Percentiles rank a stretch among this genome's conserved stretches.
These are phyloP conservation scores for Hyles euphorbiae DNA, from an alignment of 1,140 invertebrate species.

Conservation along the genomic window DNA sequence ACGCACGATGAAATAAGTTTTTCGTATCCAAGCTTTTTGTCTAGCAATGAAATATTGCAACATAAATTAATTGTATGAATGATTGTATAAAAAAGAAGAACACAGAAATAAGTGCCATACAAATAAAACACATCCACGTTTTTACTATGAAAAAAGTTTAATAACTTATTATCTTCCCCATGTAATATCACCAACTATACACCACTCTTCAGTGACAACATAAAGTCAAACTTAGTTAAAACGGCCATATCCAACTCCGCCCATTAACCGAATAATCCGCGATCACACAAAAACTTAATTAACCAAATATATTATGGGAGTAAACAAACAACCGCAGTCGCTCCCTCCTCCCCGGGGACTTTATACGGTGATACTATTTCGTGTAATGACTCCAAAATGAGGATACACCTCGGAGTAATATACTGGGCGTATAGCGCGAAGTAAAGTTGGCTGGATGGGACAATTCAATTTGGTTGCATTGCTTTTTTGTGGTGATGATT, in stretches of 20 bases:
- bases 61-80: too few relatives aligned
- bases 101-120: too few relatives aligned
- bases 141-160: too few relatives aligned
- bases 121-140: too few relatives aligned
- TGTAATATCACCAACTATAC: too few relatives aligned
- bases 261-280: slow-evolving; percentile 38
- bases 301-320: slow-evolving; percentile 66
- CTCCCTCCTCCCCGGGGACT: slow-evolving; percentile 53
- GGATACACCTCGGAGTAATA: slow-evolving; percentile 58
- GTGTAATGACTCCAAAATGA: slow-evolving; percentile 74
- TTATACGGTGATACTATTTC: slow-evolving; percentile 69
- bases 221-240: too few relatives aligned
- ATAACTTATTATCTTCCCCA: too few relatives aligned
- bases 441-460: slow-evolving; percentile 17
- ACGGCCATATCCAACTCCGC: slow-evolving; percentile 13
- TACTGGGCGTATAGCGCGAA: slow-evolving; percentile 26
- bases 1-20: too few relatives aligned
- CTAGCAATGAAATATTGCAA: too few relatives aligned
- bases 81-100: too few relatives aligned
- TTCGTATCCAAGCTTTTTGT: too few relatives aligned
- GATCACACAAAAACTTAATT: slow-evolving; percentile 69
- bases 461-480: not conserved
- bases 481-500: slow-evolving; percentile 7
- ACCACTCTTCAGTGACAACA: too few relatives aligned
- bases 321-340: slow-evolving; percentile 53